Percentiles rank a stretch among this genome's conserved stretches.
Conservation (phyloP, 2,888 invertebrate genomes). For the Lepidocyrtoides sp. region DNA sequence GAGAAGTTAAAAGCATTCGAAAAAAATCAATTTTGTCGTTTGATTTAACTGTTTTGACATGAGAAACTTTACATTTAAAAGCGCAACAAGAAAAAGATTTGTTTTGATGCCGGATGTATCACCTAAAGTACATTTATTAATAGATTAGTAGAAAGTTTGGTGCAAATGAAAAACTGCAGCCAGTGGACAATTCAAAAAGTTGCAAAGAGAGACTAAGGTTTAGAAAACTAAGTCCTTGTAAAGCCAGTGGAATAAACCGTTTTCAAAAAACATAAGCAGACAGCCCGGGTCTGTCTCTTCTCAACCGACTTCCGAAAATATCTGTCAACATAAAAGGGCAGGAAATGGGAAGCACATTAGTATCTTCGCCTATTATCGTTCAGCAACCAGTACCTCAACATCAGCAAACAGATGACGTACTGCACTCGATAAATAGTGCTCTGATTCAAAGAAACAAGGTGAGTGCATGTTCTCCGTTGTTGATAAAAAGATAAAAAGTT, state of each 20-base stretch:
- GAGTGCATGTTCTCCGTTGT: constrained; percentile 63
- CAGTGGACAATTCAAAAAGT: too few species aligned
- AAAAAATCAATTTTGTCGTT: not conserved
- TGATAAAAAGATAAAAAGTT: not conserved
- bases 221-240: constrained; percentile 23
- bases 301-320: too few species aligned
- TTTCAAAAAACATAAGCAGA: too few species aligned
- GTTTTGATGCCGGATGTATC: constrained; percentile 20
- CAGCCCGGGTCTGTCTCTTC: too few species aligned
- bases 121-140: not conserved
- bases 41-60: not conserved
- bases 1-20: not conserved
- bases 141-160: not conserved
- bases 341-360: constrained; percentile 79
- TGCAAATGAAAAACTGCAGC: not conserved
- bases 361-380: constrained; percentile 76
- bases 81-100: not conserved
- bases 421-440: constrained; percentile 76
- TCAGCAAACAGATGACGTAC: constrained; percentile 73
- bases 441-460: constrained; percentile 79
- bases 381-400: constrained; percentile 45
- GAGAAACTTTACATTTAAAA: not conserved
- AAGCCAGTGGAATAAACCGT: constrained; percentile 1
- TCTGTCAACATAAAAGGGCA: constrained; percentile 23
- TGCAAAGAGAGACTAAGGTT: too few species aligned